A percentile compares a stretch with the other conserved stretches of the same genome.
Evolutionary conservation across 1,140 invertebrate genomes (phyloP).

Genomic region (Lamellibrachia luymesi): DNA sequence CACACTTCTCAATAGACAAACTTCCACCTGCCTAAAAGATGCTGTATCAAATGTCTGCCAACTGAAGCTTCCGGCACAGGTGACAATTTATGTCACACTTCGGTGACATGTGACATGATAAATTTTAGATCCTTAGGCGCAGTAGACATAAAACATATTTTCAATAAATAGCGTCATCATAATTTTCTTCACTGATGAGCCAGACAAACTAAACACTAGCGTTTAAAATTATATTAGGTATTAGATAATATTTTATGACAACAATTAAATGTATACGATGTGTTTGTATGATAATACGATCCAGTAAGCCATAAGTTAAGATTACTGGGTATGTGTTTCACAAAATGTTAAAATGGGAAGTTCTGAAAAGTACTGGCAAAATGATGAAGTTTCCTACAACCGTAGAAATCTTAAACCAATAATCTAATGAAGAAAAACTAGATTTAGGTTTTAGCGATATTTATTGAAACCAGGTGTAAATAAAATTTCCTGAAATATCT

Average conservation of each 20-base stretch:
- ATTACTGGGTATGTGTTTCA: neutral
- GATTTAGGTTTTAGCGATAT: neutral
- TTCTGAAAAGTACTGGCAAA: neutral
- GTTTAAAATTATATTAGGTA: neutral
- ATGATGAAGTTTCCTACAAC: neutral
- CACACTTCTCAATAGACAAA: neutral
- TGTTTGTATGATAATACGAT: too few species aligned
- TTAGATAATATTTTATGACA: neutral
- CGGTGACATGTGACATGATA: neutral
- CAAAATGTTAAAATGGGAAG: too few species aligned
- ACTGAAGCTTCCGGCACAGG: neutral
- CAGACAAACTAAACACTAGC: neutral
- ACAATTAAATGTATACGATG: neutral
- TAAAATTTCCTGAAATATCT: neutral
- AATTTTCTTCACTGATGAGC: neutral
- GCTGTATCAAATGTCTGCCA: neutral
- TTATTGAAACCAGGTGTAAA: neutral
- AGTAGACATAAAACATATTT: neutral
- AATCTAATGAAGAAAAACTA: neutral
- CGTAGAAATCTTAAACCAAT: neutral
- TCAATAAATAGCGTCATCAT: neutral
- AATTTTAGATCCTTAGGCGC: neutral
- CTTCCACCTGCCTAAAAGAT: neutral
- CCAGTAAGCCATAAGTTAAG: neutral
- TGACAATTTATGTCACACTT: conserved; percentile 1